Conservation (phyloP, 1,140 invertebrate species). For the Ostrea edulis region DNA sequence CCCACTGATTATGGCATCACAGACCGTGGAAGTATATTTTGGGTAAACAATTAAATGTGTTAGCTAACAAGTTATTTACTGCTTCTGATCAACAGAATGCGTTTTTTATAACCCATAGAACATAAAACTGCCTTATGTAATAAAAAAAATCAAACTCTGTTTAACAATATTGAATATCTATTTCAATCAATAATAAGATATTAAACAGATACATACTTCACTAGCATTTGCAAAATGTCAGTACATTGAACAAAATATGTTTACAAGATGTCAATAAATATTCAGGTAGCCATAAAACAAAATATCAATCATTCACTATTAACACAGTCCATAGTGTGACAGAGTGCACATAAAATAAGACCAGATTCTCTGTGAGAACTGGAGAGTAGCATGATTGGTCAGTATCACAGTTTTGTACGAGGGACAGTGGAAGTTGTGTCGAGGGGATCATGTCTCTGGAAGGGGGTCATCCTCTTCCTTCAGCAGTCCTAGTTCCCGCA, state of each 20-base stretch:
- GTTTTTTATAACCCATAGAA: too few species aligned
- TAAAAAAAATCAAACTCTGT: too few species aligned
- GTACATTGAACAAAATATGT: neutral
- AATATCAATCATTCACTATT: neutral
- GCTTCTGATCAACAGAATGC: too few species aligned
- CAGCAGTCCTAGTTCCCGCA: constrained; percentile 72
- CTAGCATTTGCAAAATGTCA: neutral
- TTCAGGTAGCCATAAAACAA: neutral
- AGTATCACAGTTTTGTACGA: neutral
- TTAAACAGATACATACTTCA: too few species aligned
- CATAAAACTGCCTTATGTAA: too few species aligned
- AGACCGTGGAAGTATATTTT: too few species aligned
- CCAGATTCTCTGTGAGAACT: neutral
- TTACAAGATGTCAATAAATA: neutral
- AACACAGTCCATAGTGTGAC: neutral
- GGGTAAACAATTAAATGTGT: too few species aligned
- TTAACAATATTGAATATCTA: too few species aligned
- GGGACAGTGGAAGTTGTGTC: neutral
- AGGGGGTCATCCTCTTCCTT: constrained; percentile 71
- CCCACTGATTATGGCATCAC: too few species aligned
- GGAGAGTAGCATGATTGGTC: neutral
- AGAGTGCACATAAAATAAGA: neutral
- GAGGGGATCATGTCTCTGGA: constrained; percentile 53
- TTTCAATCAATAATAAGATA: too few species aligned
- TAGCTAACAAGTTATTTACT: too few species aligned